phyloP scores from a whole-genome alignment of 1,140 invertebrate species.

The Saxidomus purpurata region DNA sequence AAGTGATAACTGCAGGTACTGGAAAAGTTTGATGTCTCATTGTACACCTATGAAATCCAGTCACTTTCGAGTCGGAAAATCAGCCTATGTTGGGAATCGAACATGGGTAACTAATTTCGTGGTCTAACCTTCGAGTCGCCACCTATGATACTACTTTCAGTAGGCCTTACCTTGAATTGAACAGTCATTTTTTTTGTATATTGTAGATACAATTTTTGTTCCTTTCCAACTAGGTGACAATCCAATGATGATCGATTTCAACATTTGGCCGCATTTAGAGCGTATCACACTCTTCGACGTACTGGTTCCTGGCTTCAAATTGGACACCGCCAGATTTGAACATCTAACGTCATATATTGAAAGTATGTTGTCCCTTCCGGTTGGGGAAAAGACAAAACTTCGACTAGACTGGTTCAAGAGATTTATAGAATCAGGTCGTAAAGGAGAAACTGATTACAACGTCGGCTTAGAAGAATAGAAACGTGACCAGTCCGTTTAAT shows the following conservation, averaged over 20 bases:
- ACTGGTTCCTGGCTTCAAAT: background rate
- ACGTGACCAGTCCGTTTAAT: too few species aligned
- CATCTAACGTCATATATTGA: background rate
- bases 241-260: conserved; percentile 16
- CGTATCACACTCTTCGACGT: background rate
- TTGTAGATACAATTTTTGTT: too few species aligned
- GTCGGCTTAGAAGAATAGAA: conserved; percentile 79
- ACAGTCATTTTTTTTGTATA: too few species aligned
- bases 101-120: too few species aligned
- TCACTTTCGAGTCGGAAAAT: too few species aligned
- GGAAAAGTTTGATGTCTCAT: too few species aligned
- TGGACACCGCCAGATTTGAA: background rate
- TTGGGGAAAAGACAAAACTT: background rate
- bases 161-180: too few species aligned
- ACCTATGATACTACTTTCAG: too few species aligned
- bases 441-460: background rate
- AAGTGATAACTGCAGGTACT: too few species aligned
- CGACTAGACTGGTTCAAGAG: background rate
- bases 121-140: too few species aligned
- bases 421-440: background rate
- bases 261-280: conserved; percentile 9
- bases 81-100: too few species aligned
- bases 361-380: background rate
- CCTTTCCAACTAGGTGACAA: background rate
- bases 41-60: too few species aligned